Base-by-base conservation (phyloP, 2,113 vertebrate species). In the Apteryx mantelli region DNA sequence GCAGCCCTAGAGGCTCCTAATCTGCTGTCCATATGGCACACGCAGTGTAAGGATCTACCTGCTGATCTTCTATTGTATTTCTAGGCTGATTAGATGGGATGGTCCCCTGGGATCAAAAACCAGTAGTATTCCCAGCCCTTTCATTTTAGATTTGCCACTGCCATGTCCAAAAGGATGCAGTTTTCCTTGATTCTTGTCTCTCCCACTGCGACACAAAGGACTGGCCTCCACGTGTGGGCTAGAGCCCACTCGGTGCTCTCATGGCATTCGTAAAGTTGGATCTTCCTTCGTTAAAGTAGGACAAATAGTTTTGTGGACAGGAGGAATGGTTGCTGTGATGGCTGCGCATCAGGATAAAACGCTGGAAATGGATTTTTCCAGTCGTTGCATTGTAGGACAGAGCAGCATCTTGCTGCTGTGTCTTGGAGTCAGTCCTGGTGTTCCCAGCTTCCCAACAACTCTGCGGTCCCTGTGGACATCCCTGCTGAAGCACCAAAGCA, bases 1-100 rank as follows among this genome's bases (percentile, higher is more conserved):
- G 87, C 1, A 11, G 42, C 91, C 94, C 89, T 26, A 85, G 95
- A 91, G 93, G 89, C 79, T 93, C 89, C 79, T 68, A 26, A 91
- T 88, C 87, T 96, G 85, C 89, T 66, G 26, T 95, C 96, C 91
- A 91, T 38, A 83, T 89, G 93, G 89, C 68, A 34, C 75, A 75
- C 0, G 64, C 71, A 55, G 94, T 42, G 76, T 8, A 16, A n/a
- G 94, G 78, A 24, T 53, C 91, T 66, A 5, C 94, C 84, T 8
- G 0, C 85, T 91, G 87, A 70, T 95, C 91, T 77, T 4, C 78
- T n/a, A 0, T 64, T 75, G 95, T 88, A n/a, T 85, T 53, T 60
- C 75, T 30, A 19, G 87, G 89, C 82, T 86, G 89, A 83, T 91
- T 11, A 83, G 89, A 69, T 36, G 93, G 88, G 60, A 18, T 4